Evolutionary conservation across 2,888 invertebrate genomes (phyloP).

Genomic region (Dasypogon diadema): DNA sequence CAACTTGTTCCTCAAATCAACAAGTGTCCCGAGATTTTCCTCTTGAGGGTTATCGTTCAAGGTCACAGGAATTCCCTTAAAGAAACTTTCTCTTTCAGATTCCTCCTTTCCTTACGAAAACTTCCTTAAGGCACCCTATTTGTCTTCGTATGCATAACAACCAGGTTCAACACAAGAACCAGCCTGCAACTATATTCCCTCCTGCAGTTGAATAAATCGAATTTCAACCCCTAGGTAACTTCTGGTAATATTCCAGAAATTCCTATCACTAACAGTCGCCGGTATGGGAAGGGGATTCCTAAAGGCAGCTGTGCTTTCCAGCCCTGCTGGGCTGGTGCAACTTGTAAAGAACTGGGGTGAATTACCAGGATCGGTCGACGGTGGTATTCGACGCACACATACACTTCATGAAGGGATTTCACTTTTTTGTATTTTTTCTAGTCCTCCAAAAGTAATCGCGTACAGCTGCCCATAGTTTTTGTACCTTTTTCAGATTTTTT

Average conservation of each 20-base stretch:
- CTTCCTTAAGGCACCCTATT: constrained; percentile 45
- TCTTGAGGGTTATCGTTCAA: constrained; percentile 10
- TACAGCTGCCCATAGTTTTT: constrained; percentile 22
- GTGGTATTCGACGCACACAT: not conserved
- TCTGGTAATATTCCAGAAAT: constrained; percentile 39
- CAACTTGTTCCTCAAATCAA: not conserved
- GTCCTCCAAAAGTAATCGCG: not conserved
- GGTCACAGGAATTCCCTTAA: constrained; percentile 39
- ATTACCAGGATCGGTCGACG: constrained; percentile 5
- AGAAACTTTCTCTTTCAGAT: constrained; percentile 15
- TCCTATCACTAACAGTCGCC: constrained; percentile 9
- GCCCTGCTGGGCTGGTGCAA: constrained; percentile 39
- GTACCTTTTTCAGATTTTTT: not conserved
- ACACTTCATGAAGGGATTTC: constrained; percentile 41
- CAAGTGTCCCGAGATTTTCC: not conserved
- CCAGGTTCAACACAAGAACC: not conserved
- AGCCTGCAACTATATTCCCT: not conserved
- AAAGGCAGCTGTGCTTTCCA: constrained; percentile 46
- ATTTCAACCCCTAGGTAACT: not conserved
- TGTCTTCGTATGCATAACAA: not conserved
- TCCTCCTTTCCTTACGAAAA: constrained; percentile 36
- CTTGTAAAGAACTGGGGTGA: constrained; percentile 6
- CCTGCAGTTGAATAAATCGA: not conserved
- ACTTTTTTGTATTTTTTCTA: not conserved
- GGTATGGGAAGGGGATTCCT: constrained; percentile 45